Base-by-base conservation (phyloP, 2,888 invertebrate genomes). In the Melitaea athalia region DNA sequence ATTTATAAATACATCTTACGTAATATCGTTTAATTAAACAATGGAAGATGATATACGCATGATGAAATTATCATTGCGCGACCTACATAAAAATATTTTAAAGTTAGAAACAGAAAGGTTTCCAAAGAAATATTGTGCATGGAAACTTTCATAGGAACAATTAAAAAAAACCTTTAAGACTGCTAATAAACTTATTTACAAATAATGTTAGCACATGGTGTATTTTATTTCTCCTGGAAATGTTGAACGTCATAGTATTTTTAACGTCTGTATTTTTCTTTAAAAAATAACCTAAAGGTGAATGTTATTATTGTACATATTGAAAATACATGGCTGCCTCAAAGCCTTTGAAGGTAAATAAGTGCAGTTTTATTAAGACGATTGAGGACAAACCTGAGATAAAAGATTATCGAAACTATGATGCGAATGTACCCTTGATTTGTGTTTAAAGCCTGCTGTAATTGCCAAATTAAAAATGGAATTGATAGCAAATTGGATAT, bases 351-450 rank as follows among this genome's bases (percentile, higher is more conserved):
- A 5, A 7, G 8, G 38, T 38, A 38, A 38, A 38, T 38, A 38
- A 8, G 82, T 84, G 84, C 79, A 69, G 14, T 69, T 69, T 66
- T 47, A 67, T 43, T 59, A 59, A 42, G 43, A 67, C 50, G 24
- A 24, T 59, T 70, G 68, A 67, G 60, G 70, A 85, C 87, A 77
- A 88, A 88, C 88, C 88, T 88, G 79, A 66, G 77, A 70, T 33
- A 71, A 57, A 68, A 73, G 75, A 77, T 64, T 68, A 72, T 78
- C 73, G 64, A 73, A 69, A 72, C 75, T 68, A 63, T 73, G 71
- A 38, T 73, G 74, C 50, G 77, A 77, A 47, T 66, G 73, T 75
- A 75, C 77, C 80, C 79, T 78, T 57, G 71, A 68, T 31, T 63
- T 75, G 63, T 74, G 76, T 69, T 66, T 76, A 64, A 78, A 75